These are phyloP conservation scores for Parapristionchus giblindavisi DNA, from an alignment of 2,888 invertebrate species.

Conservation along the genomic window DNA sequence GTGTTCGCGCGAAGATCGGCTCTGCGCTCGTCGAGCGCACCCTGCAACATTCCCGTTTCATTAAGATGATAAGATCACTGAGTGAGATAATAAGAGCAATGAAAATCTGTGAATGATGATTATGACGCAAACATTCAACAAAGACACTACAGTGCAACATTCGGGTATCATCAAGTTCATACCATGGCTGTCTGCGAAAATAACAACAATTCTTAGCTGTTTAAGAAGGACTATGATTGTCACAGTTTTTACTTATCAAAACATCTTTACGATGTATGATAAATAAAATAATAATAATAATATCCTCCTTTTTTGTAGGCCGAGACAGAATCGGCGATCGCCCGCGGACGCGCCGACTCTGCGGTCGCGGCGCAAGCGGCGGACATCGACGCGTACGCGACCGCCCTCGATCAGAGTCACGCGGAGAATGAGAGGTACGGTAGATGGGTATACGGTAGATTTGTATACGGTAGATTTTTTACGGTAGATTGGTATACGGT, in stretches of 20 bases:
- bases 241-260: too few relatives aligned
- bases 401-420: neutral
- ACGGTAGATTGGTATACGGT: neutral
- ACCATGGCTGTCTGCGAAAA: too few relatives aligned
- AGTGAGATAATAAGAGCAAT: too few relatives aligned
- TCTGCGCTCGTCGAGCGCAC: slow-evolving; percentile 14
- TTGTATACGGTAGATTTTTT: neutral
- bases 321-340: neutral
- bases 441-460: neutral
- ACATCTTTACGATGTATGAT: too few relatives aligned
- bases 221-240: too few relatives aligned
- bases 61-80: too few relatives aligned
- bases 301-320: neutral
- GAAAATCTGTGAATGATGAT: too few relatives aligned
- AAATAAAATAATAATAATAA: too few relatives aligned
- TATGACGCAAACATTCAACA: too few relatives aligned
- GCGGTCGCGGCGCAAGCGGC: neutral
- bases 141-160: too few relatives aligned
- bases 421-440: slow-evolving; percentile 10
- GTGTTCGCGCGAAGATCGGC: neutral
- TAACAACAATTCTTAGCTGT: too few relatives aligned
- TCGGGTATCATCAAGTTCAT: too few relatives aligned
- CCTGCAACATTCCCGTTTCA: neutral
- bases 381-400: slow-evolving; percentile 26
- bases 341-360: slow-evolving; percentile 10